Conservation (phyloP, 2,797 vertebrate genomes). For the Cottoperca gobio region DNA sequence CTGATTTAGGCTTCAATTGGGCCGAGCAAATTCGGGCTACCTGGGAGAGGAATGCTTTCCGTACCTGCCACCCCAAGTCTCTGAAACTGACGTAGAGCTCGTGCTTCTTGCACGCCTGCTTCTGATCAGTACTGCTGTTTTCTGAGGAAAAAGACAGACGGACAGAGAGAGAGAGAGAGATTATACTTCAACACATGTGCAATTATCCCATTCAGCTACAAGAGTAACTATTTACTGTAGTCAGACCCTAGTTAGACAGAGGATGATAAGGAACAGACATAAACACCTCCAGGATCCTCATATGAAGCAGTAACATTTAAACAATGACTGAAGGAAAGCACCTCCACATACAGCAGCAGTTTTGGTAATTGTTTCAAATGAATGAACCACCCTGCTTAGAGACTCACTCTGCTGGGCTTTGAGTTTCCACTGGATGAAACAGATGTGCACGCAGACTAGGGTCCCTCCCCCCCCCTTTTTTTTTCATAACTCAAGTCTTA, state of each 20-base stretch:
- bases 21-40: constrained; percentile 1
- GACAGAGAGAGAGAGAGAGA: constrained; percentile 42
- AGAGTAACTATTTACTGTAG: constrained; percentile 42
- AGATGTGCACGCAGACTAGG: constrained; percentile 57
- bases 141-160: constrained; percentile 81
- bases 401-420: constrained; percentile 64
- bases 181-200: constrained; percentile 31
- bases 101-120: constrained; percentile 98
- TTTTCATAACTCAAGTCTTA: constrained; percentile 45
- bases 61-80: constrained; percentile 98
- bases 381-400: constrained; percentile 64
- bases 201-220: constrained; percentile 35
- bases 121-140: constrained; percentile 96
- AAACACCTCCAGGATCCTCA: constrained; percentile 37
- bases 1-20: background rate
- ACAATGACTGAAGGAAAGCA: constrained; percentile 65
- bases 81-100: constrained; percentile 98
- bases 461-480: constrained; percentile 39
- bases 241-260: constrained; percentile 42
- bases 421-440: constrained; percentile 62
- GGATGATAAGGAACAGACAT: constrained; percentile 59
- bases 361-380: constrained; percentile 67
- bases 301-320: constrained; percentile 55
- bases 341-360: constrained; percentile 63
- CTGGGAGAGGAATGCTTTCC: constrained; percentile 48